phyloP scores from a whole-genome alignment of 2,888 invertebrate genomes.

The Brachylomia viminalis region DNA sequence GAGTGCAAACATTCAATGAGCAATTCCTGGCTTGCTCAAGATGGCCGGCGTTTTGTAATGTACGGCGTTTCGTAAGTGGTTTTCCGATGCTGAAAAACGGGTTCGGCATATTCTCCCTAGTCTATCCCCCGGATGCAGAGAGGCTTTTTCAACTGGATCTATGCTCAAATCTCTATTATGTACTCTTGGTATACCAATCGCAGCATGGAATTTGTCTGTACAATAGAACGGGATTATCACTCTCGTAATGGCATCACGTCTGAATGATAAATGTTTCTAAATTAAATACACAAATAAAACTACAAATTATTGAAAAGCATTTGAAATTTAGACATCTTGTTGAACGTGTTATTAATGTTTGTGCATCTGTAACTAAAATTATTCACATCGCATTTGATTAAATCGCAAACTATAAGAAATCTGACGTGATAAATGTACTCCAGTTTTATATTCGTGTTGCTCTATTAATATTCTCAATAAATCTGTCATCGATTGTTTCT shows the following conservation, averaged over 20 bases:
- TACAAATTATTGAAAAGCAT: conserved; percentile 1
- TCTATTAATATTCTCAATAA: conserved; percentile 45
- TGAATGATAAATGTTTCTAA: conserved; percentile 19
- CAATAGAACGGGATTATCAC: background rate
- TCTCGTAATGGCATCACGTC: conserved; percentile 10
- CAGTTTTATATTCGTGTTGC: conserved; percentile 30
- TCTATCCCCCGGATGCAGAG: background rate
- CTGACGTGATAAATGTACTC: conserved; percentile 42
- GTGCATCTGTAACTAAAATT: conserved; percentile 26
- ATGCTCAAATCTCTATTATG: background rate
- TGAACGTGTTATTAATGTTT: conserved; percentile 29
- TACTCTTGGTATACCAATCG: background rate
- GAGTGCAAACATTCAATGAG: conserved; percentile 6
- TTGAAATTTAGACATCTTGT: conserved; percentile 17
- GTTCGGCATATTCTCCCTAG: no score
- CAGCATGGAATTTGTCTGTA: background rate
- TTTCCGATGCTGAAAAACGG: conserved; percentile 5
- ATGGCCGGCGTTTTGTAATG: background rate
- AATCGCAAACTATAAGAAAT: conserved; percentile 20
- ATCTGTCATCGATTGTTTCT: conserved; percentile 56
- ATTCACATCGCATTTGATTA: conserved; percentile 27
- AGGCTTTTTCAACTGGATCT: background rate
- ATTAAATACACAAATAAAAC: conserved; percentile 27
- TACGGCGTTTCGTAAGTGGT: background rate
- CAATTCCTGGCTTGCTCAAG: background rate